phyloP scores from a whole-genome alignment of 2,797 vertebrate species.

The Sarcophilus harrisii region DNA sequence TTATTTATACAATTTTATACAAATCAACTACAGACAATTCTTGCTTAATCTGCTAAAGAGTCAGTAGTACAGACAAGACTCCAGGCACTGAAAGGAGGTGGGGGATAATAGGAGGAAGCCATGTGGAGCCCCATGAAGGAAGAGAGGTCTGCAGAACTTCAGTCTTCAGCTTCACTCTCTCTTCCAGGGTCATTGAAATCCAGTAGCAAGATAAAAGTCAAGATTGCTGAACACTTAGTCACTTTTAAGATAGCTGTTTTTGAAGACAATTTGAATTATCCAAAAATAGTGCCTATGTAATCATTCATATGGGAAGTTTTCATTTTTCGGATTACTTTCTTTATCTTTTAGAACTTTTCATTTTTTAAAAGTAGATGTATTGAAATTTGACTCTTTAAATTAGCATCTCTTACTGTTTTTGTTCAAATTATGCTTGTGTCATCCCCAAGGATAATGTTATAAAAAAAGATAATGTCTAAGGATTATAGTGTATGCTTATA shows the following conservation, averaged over 20 bases:
- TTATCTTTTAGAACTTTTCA: neutral
- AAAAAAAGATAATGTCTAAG: neutral
- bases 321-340: neutral
- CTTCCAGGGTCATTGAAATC: neutral
- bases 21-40: no score
- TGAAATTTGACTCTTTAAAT: neutral
- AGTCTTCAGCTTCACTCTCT: no score
- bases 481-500: neutral
- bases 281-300: neutral
- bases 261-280: neutral
- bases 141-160: no score
- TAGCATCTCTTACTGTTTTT: neutral
- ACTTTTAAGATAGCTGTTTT: neutral
- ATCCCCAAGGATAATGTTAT: neutral
- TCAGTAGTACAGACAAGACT: no score
- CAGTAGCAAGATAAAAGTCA: neutral
- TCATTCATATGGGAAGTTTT: neutral
- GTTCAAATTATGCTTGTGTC: neutral
- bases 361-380: neutral
- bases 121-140: no score
- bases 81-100: no score
- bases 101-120: no score
- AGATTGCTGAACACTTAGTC: neutral
- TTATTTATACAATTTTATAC: no score
- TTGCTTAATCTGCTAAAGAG: no score